Evolutionary conservation across 2,888 invertebrate species (phyloP), one percentile per base, ranked within the genome.

Genomic region (Drosophila pseudotalamancana): DNA sequence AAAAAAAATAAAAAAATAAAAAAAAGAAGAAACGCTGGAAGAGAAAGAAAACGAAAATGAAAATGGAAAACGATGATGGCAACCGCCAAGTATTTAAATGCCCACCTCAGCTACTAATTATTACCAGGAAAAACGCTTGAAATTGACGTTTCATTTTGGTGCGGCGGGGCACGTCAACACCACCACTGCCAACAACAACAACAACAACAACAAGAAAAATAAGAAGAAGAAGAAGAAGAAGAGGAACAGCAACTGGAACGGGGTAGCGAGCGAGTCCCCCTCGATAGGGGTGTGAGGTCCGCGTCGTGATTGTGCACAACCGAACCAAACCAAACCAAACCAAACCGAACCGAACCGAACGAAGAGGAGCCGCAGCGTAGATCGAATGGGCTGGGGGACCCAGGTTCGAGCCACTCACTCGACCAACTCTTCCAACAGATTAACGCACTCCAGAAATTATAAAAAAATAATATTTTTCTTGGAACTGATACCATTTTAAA

Each of bases 51-150:
- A 37, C 9, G 42, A 54, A 72, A 21, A 60, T 50, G 34, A 59
- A 81, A 82, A 71, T 74, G 80, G 71, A 74, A 61, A 72, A 81
- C 68, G 65, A 60, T 53, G 60, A 66, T 64, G 66, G 72, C 68
- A 65, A 66, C 63, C 72, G 77, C 67, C 63, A 79, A 83, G 89
- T 83, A 89, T 85, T 89, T 89, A 90, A 89, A 89, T 90, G 79
- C 88, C 89, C 89, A 89, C 89, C 88, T 87, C 88, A 77, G 87
- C 89, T 88, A 88, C 90, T 89, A 90, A 90, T 90, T 90, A 90
- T 87, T 90, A 90, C 90, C 88, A 88, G 82, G 90, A 90, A 90
- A 90, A 90, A 87, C 85, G 78, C 90, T 90, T 88, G 78, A 90
- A 86, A 88, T 83, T 89, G 88, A 90, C 89, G 89, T 89, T 88